Evolutionary conservation across 2,113 vertebrate genomes (phyloP), one percentile per base, ranked within the genome.

Genomic region (Sander lucioperca): DNA sequence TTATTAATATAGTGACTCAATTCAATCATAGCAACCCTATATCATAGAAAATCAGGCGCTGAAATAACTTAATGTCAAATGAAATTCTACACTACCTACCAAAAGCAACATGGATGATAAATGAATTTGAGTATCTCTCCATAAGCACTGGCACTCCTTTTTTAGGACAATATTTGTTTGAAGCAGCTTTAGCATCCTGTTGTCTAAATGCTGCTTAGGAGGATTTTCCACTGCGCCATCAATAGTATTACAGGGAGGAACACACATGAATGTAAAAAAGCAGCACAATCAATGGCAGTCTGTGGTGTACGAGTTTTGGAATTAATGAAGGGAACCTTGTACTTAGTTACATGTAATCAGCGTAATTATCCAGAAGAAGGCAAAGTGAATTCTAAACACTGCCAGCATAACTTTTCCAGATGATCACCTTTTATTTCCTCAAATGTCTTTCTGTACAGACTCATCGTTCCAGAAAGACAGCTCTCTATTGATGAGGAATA

Each of bases 271-370:
- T 51, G 64, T 74, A 11, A 39, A 74, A 82, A 61, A 68, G 61
- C 51, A 48, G 21, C 57, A 74, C 77, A 72, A 75, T 83, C 84
- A 77, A 58, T 68, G 18, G 18, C 53, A 58, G 74, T 45, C 58
- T 65, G 61, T 47, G 45, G 25, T 43, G 74, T 80, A 39, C 16
- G 50, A 30, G 63, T 53, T 74, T 23, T 76, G 69, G 76, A 83
- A 64, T 67, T 81, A 86, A 85, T 79, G 81, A 78, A 79, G 82
- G 57, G 62, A 79, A 61, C 8, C n/a, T 69, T 85, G 5, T 27
- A 27, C 27, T 33, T 90, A 87, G 84, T 88, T 88, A 88, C 80
- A 59, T 73, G 86, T 53, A 90, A 92, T 86, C 88, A 88, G 77
- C 4, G 53, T 90, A 85, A 89, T 88, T 85, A 86, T 86, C 47